These are phyloP conservation scores for Platalea minor DNA, from an alignment of 2,797 vertebrate species.

Conservation along the genomic window DNA sequence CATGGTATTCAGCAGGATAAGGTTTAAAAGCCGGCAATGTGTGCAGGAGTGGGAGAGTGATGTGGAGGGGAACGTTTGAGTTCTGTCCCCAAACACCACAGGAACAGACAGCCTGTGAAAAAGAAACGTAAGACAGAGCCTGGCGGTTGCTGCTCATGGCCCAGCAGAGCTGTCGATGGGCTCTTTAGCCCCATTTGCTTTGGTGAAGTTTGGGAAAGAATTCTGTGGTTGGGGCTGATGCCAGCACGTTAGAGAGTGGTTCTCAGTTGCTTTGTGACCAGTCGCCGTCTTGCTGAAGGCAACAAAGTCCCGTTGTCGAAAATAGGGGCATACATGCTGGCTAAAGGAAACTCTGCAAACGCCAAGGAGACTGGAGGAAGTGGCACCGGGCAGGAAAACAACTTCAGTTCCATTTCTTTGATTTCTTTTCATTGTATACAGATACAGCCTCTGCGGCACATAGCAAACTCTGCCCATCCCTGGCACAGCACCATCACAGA, in stretches of 20 bases:
- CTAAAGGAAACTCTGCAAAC: background rate
- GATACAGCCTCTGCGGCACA: background rate
- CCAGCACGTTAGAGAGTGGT: accelerated
- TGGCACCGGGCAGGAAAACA: background rate
- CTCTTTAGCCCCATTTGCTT: background rate
- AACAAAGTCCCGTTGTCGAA: background rate
- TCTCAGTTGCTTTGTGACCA: background rate
- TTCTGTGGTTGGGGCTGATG: background rate
- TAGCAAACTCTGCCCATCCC: background rate
- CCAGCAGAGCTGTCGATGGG: accelerated
- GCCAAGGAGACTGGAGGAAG: background rate
- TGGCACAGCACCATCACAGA: background rate
- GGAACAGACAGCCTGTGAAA: background rate
- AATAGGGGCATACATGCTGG: background rate
- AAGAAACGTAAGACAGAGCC: background rate
- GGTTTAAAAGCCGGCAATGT: slow-evolving; percentile 59
- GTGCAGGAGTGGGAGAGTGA: background rate
- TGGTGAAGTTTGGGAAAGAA: background rate
- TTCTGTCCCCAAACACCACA: slow-evolving; percentile 4
- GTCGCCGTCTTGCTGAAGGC: background rate
- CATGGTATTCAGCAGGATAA: slow-evolving; percentile 65
- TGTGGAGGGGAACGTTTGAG: background rate
- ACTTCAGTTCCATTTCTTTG: background rate
- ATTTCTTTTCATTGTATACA: background rate
- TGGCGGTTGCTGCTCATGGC: background rate